Conservation (phyloP, 2,888 invertebrate genomes). For the Conchocele bisecta region DNA sequence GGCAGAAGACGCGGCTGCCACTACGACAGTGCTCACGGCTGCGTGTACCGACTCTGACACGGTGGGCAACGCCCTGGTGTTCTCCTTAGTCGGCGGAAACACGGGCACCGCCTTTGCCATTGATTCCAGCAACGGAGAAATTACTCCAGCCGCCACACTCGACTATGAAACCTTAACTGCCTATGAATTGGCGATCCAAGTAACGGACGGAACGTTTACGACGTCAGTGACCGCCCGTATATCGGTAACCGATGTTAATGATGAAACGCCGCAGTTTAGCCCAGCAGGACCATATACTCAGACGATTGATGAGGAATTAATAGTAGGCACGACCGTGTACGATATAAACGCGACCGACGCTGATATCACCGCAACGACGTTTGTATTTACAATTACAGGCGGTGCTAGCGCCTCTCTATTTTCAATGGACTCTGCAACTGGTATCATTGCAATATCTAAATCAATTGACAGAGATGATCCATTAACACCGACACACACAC, state of each 20-base stretch:
- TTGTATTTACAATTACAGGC: slow-evolving; percentile 61
- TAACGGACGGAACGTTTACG: slow-evolving; percentile 88
- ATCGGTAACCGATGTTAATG: slow-evolving; percentile 66
- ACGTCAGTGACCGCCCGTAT: slow-evolving; percentile 89
- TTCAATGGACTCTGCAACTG: slow-evolving; percentile 60
- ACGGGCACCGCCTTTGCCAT: slow-evolving; percentile 51
- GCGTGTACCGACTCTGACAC: slow-evolving; percentile 67
- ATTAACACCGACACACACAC: slow-evolving; percentile 47
- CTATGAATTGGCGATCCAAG: slow-evolving; percentile 62
- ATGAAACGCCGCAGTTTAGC: too few species aligned
- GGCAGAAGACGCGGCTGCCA: slow-evolving; percentile 60
- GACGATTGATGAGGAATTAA: slow-evolving; percentile 49
- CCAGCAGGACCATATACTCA: slow-evolving; percentile 51
- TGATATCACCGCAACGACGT: slow-evolving; percentile 59
- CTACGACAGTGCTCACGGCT: slow-evolving; percentile 53
- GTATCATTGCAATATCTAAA: slow-evolving; percentile 53
- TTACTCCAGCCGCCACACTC: slow-evolving; percentile 53
- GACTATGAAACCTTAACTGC: slow-evolving; percentile 63
- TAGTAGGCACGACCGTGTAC: slow-evolving; percentile 56
- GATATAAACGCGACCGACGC: slow-evolving; percentile 64
- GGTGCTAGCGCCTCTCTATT: slow-evolving; percentile 64
- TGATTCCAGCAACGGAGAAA: slow-evolving; percentile 45
- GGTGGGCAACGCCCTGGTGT: slow-evolving; percentile 45
- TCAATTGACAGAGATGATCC: slow-evolving; percentile 63
- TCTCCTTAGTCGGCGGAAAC: slow-evolving; percentile 57